These are phyloP conservation scores for Ancistrus triradiatus DNA, from an alignment of 2,113 vertebrate genomes.

Conservation along the genomic window DNA sequence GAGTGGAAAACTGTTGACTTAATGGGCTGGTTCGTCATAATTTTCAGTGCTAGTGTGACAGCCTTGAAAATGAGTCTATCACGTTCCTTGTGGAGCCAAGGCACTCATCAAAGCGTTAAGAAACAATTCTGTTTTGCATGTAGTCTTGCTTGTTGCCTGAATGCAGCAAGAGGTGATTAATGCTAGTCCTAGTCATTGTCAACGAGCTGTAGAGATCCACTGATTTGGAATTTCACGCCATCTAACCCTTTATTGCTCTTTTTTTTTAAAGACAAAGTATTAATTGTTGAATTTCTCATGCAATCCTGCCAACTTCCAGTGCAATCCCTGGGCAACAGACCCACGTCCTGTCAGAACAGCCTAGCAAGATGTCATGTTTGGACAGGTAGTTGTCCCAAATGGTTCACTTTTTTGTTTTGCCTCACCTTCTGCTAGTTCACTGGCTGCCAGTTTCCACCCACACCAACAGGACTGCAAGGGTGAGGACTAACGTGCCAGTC, in stretches of 20 bases:
- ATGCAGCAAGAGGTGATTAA: constrained; percentile 3
- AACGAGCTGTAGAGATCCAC: background rate
- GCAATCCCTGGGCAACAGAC: constrained; percentile 30
- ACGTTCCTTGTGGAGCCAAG: background rate
- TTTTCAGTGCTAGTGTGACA: constrained; percentile 1
- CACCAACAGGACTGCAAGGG: too few relatives aligned
- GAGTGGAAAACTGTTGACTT: constrained; percentile 18
- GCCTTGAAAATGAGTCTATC: background rate
- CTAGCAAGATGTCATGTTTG: constrained; percentile 14
- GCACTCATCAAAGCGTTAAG: background rate
- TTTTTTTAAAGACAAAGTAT: background rate
- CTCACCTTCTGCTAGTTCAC: too few relatives aligned
- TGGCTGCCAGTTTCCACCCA: too few relatives aligned
- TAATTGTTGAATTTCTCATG: constrained; percentile 18
- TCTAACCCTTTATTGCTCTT: constrained; percentile 41
- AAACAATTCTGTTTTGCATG: background rate
- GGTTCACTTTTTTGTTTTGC: background rate
- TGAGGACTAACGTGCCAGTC: too few relatives aligned
- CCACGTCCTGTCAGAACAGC: constrained; percentile 20
- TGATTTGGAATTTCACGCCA: background rate
- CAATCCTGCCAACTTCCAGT: constrained; percentile 6
- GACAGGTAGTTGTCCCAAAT: constrained; percentile 15
- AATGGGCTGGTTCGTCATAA: constrained; percentile 17
- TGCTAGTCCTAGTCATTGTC: background rate
- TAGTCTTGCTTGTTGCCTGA: background rate